phyloP scores from a whole-genome alignment of 2,797 vertebrate species.

The Melanotaenia pygmaea region DNA sequence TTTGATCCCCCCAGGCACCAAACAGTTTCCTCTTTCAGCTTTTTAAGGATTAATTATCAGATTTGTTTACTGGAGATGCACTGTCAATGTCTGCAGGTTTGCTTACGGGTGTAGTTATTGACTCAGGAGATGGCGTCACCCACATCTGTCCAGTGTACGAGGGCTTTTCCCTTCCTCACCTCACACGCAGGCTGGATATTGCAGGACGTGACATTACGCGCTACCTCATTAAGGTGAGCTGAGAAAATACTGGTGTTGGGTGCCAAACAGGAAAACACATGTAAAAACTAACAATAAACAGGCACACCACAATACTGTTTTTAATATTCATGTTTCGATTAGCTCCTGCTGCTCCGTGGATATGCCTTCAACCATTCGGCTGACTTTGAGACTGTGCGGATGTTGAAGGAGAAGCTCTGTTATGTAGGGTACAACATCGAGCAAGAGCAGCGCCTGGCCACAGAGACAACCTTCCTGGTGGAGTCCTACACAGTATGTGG shows the following conservation, averaged over 20 bases:
- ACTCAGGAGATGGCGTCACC: slow-evolving; percentile 86
- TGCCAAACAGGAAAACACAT: not conserved
- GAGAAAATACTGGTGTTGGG: not conserved
- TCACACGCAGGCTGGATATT: slow-evolving; percentile 85
- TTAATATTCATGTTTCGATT: not conserved
- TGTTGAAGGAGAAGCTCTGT: slow-evolving; percentile 87
- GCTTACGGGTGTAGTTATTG: slow-evolving; percentile 84
- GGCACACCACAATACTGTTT: not conserved
- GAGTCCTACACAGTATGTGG: slow-evolving; percentile 79
- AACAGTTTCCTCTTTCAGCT: too few relatives aligned
- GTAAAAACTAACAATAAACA: not conserved
- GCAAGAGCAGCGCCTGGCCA: slow-evolving; percentile 84
- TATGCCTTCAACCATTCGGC: slow-evolving; percentile 88
- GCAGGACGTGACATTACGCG: slow-evolving; percentile 88
- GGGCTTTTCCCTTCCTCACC: slow-evolving; percentile 84
- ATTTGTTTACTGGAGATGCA: not conserved
- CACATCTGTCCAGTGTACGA: slow-evolving; percentile 87
- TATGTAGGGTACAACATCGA: slow-evolving; percentile 89
- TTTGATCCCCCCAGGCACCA: not conserved
- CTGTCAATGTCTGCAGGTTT: slow-evolving; percentile 70
- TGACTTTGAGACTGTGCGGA: slow-evolving; percentile 86
- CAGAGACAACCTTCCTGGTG: slow-evolving; percentile 84
- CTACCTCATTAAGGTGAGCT: slow-evolving; percentile 85
- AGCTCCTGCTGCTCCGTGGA: slow-evolving; percentile 85
- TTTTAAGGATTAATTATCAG: not conserved